Evolutionary conservation across 2,797 vertebrate species (phyloP).

Genomic region (Girardinus metallicus): DNA sequence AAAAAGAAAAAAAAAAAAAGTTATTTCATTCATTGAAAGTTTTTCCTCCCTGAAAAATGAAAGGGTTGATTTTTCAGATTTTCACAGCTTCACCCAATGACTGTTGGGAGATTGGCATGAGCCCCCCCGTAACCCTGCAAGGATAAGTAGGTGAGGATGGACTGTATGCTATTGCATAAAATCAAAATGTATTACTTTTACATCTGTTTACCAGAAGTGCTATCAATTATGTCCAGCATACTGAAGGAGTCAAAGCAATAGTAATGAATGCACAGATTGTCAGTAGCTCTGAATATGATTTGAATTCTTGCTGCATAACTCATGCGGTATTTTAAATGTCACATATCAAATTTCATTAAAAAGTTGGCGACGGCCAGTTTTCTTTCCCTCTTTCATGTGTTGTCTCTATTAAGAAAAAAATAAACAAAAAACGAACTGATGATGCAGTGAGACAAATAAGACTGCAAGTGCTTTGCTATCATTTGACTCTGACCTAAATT

Average conservation of each 20-base stretch:
- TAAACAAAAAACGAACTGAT: conserved; percentile 2
- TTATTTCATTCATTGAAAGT: not conserved
- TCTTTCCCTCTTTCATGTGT: conserved; percentile 5
- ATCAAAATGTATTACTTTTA: not conserved
- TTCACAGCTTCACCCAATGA: not conserved
- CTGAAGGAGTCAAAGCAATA: not conserved
- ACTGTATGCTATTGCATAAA: not conserved
- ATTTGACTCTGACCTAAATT: conserved; percentile 34
- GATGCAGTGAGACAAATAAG: conserved; percentile 26
- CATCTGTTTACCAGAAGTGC: not conserved
- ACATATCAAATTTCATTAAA: conserved; percentile 25
- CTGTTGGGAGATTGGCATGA: not conserved
- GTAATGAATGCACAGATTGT: conserved; percentile 21
- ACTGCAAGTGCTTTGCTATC: conserved; percentile 15
- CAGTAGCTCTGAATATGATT: conserved; percentile 31
- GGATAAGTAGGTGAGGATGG: not conserved
- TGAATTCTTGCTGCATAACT: conserved; percentile 21
- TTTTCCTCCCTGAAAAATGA: not conserved
- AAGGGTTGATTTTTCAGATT: not conserved
- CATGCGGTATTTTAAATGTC: conserved; percentile 32
- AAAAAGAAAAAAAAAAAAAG: not conserved
- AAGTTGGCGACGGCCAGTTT: conserved; percentile 13
- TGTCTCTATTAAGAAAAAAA: conserved; percentile 3
- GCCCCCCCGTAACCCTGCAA: not conserved
- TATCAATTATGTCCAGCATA: not conserved